Evolutionary conservation across 1,140 invertebrate genomes (phyloP).

Genomic region (Ips typographus): DNA sequence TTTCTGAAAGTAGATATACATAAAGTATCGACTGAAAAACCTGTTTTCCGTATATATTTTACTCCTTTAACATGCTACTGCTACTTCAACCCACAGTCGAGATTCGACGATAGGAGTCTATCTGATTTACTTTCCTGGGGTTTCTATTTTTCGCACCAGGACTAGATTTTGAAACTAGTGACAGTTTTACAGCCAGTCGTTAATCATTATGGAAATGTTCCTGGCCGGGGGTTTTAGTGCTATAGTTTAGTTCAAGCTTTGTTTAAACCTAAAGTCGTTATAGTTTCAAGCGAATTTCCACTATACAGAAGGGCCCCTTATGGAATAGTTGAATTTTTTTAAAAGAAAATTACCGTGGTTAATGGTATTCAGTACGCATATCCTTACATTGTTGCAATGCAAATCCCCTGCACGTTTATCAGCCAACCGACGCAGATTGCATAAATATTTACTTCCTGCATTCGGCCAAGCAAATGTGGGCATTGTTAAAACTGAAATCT

Average conservation of each 20-base stretch:
- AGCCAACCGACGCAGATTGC: constrained; percentile 14
- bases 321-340: neutral
- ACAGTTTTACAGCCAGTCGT: constrained; percentile 4
- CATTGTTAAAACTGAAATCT: constrained; percentile 15
- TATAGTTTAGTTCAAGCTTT: neutral
- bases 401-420: constrained; percentile 16
- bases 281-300: neutral
- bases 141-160: neutral
- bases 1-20: constrained; percentile 26
- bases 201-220: neutral
- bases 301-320: too few relatives aligned
- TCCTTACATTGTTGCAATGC: constrained; percentile 15
- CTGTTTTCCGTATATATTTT: constrained; percentile 12
- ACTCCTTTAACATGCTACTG: constrained; percentile 6
- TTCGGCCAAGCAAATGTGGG: neutral
- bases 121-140: constrained; percentile 4
- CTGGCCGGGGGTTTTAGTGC: neutral
- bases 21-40: constrained; percentile 25
- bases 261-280: neutral
- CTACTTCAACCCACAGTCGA: constrained; percentile 6
- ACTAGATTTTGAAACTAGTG: constrained; percentile 4
- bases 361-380: constrained; percentile 10
- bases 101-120: constrained; percentile 3
- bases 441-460: constrained; percentile 23
- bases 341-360: neutral